A percentile compares a stretch with the other conserved stretches of the same genome.
phyloP scores from a whole-genome alignment of 2,888 invertebrate genomes.

The Xestia ashworthii region DNA sequence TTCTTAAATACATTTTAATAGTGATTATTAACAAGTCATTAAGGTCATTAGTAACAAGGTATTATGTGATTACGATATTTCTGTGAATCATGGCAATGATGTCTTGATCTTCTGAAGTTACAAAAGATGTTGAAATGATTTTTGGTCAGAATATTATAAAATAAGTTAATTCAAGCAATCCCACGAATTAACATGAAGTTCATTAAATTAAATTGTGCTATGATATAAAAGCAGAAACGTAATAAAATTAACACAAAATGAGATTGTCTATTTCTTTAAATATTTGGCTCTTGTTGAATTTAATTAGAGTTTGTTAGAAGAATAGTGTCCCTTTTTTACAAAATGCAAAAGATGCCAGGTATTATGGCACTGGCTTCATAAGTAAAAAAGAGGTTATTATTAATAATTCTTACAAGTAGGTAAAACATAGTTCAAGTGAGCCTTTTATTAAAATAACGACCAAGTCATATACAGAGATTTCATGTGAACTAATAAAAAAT shows the following conservation, averaged over 20 bases:
- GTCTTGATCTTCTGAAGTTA: not conserved
- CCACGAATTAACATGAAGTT: conserved; percentile 6
- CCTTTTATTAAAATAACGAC: conserved; percentile 9
- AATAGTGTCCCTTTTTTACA: not conserved
- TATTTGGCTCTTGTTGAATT: conserved; percentile 1
- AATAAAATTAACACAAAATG: conserved; percentile 16
- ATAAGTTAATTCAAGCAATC: not conserved
- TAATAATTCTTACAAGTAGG: not conserved
- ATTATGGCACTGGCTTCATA: not conserved
- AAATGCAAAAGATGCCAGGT: not conserved
- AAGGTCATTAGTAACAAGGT: not conserved
- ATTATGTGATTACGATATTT: conserved; percentile 1
- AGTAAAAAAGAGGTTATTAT: not conserved
- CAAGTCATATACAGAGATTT: conserved; percentile 50
- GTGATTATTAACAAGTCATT: not conserved
- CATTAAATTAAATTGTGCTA: conserved; percentile 1
- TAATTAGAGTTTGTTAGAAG: not conserved
- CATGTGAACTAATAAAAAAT: conserved; percentile 55
- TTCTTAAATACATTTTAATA: not conserved
- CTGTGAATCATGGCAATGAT: not conserved
- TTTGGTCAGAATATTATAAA: conserved; percentile 2
- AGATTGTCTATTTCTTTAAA: conserved; percentile 11
- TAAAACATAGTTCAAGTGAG: not conserved
- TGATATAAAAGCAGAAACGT: conserved; percentile 9
- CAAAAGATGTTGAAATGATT: conserved; percentile 1